These are phyloP conservation scores for Drosophila birchii DNA, from an alignment of 2,888 invertebrate species.

Conservation along the genomic window DNA sequence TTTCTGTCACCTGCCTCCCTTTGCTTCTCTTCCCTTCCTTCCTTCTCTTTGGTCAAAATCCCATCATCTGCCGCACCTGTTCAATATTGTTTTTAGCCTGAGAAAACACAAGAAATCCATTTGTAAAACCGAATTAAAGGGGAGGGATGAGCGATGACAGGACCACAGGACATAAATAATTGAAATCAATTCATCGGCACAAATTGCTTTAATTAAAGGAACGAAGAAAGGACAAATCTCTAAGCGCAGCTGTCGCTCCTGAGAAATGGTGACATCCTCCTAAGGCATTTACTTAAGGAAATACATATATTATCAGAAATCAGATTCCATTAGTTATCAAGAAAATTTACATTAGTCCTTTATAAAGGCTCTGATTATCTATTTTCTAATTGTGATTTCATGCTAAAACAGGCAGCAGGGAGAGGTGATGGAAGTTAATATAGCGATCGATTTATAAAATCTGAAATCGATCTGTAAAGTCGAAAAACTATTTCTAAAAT, in stretches of 20 bases:
- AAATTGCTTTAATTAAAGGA: slow-evolving; percentile 72
- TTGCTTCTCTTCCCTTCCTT: too few relatives aligned
- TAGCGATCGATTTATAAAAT: neutral
- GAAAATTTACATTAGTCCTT: neutral
- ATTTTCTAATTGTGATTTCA: neutral
- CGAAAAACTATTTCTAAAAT: too few relatives aligned
- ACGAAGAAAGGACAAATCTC: slow-evolving; percentile 4
- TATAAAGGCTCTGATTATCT: neutral
- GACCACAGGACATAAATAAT: slow-evolving; percentile 56
- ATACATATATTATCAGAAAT: neutral
- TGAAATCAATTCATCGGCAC: slow-evolving; percentile 70
- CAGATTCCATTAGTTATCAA: neutral
- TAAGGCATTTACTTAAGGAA: neutral
- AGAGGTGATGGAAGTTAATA: too few relatives aligned
- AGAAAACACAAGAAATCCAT: slow-evolving; percentile 43
- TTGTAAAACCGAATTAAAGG: slow-evolving; percentile 13
- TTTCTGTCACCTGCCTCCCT: neutral
- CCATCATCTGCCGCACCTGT: slow-evolving; percentile 9
- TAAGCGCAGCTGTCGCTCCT: slow-evolving; percentile 12
- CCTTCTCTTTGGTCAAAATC: neutral
- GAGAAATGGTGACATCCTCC: neutral
- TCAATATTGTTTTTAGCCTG: slow-evolving; percentile 23
- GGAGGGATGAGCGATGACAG: slow-evolving; percentile 16
- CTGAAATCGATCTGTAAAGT: neutral
- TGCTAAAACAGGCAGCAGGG: too few relatives aligned